Evolutionary conservation across 2,113 vertebrate species (phyloP), one percentile per base, ranked within the genome.

Genomic region (Callospermophilus lateralis): DNA sequence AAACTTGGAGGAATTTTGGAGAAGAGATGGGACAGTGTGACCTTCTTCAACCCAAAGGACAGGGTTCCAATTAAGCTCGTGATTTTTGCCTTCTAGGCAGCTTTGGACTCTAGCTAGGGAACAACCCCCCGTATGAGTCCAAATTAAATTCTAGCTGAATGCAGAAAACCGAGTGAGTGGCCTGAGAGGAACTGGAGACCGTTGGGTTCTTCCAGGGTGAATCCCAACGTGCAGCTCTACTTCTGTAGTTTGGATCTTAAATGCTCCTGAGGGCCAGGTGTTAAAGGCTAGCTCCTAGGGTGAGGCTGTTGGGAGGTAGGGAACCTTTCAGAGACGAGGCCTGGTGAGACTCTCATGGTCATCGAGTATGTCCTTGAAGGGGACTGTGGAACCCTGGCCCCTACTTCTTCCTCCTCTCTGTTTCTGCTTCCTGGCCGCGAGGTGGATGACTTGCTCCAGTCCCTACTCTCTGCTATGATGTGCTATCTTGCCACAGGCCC

Each of bases 151-250:
- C 48, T 51, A 51, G 48, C 12, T 51, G 12, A 51, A 51, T 13
- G 48, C 96, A 97, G 95, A 95, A 94, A 37, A 95, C 92, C 53
- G 79, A 95, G 95, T 58, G 79, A 95, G 95, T 93, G 93, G 90
- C 92, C 93, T 96, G 97, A 98, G 12, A 13, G 95, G 98, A 95
- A 98, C 94, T 95, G 68, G 84, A 55, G 95, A 98, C 93, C 92
- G 90, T 90, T 84, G 93, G 97, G 81, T 78, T 92, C 95, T 96
- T 37, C 93, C 97, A 94, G 95, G 94, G 94, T 90, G 95, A 97
- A 97, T 96, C 96, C 28, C n/a, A 26, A 6, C 4, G 34, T 3
- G 32, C 32, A 68, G 5, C 67, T 7, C 32, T 17, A 1, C 67
- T 68, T 34, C 67, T 68, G 34, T 34, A 34, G 32, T n/a, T 68